Evolutionary conservation across 2,797 vertebrate genomes (phyloP), one percentile per base, ranked within the genome.

Genomic region (Cephalopachus bancanus): DNA sequence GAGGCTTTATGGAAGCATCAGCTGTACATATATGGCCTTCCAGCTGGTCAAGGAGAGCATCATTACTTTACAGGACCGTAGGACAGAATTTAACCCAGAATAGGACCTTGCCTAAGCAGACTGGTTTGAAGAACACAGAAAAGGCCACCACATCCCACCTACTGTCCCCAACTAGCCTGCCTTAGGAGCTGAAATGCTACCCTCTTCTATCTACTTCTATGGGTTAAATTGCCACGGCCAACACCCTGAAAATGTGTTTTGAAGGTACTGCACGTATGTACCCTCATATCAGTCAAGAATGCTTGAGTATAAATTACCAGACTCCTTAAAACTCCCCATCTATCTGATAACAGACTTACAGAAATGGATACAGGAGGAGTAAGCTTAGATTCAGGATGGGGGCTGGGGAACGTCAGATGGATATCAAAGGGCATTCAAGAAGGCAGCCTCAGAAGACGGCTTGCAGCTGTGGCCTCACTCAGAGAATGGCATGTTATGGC

Each of bases 231-330:
- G 1, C 74, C 22, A 67, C 14, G 30, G 69, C 74, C 49, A 85
- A 71, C 67, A 89, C 78, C 67, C 37, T 94, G 74, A 93, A 96
- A 95, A 83, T 59, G 57, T 53, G 49, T 64, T 94, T 53, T 30
- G 44, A 89, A 95, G 74, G 26, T 80, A 89, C 49, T 93, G 78
- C 59, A 37, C 30, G 37, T 49, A 64, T 6, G n/a, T 33, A 59
- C 57, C 49, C 91, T 95, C 89, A 89, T 96, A 88, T 96, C 93
- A 90, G 84, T 91, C 89, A 93, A 94, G 84, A 80, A 90, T 62
- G 57, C 69, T 51, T 64, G 81, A 72, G 89, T 83, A 86, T 91
- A 92, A 92, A 79, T 95, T 85, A 33, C 57, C 76, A 53, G 79
- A 37, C 51, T 62, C 22, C 94, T 83, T 44, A 60, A 37, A 86